These are phyloP conservation scores for Masnerella sp. DNA, from an alignment of 2,888 invertebrate species.

Conservation along the genomic window DNA sequence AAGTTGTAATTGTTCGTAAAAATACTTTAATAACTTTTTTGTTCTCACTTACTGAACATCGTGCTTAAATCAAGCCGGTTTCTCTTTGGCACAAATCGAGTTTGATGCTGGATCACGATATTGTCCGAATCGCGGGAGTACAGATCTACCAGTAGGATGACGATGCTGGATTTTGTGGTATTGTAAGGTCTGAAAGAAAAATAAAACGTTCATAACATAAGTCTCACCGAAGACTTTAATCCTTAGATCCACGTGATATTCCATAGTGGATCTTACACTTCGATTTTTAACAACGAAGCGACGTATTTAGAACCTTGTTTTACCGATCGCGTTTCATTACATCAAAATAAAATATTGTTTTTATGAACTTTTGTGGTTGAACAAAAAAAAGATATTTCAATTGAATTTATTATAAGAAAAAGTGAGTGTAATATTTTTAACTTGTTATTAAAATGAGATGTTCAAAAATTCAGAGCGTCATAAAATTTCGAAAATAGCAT, in stretches of 20 bases:
- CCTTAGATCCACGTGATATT: conserved; percentile 46
- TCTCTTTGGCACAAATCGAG: conserved; percentile 68
- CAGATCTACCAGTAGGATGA: conserved; percentile 66
- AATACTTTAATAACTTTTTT: conserved; percentile 40
- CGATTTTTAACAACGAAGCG: conserved; percentile 47
- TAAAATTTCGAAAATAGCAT: too few species aligned
- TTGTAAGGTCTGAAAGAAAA: conserved; percentile 52
- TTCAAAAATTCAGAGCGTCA: too few species aligned
- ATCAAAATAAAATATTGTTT: background rate
- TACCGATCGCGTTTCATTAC: background rate
- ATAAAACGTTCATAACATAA: conserved; percentile 55
- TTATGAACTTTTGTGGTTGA: background rate
- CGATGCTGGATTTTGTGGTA: conserved; percentile 71
- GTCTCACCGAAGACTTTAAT: conserved; percentile 53
- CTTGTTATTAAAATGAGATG: too few species aligned
- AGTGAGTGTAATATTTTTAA: too few species aligned
- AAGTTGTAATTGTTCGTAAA: conserved; percentile 27
- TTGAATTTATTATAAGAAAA: too few species aligned
- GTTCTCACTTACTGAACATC: conserved; percentile 35
- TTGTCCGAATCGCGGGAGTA: conserved; percentile 68
- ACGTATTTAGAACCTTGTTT: conserved; percentile 37
- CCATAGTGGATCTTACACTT: conserved; percentile 49
- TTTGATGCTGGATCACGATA: conserved; percentile 76
- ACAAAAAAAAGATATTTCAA: background rate
- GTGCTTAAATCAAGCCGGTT: conserved; percentile 52